Percentiles rank a stretch among this genome's conserved stretches.
Conservation (phyloP, 2,888 invertebrate genomes). For the Xylota segnis region DNA sequence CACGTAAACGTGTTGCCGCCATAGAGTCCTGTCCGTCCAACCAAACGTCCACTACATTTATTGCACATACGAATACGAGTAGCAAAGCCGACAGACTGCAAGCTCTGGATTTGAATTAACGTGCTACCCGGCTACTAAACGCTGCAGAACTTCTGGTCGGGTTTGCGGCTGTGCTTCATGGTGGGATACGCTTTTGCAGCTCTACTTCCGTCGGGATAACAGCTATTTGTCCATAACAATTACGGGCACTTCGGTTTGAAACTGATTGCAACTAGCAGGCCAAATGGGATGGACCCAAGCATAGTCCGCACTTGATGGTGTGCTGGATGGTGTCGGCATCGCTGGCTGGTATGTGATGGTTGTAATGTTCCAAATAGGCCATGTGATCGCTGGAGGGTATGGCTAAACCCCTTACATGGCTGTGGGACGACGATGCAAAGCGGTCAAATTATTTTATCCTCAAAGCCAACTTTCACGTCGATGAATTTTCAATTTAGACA, state of each 20-base stretch:
- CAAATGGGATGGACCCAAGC: constrained; percentile 25
- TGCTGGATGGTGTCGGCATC: constrained; percentile 7
- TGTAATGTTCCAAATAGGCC: constrained; percentile 19
- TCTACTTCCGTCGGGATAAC: constrained; percentile 36
- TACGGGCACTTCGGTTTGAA: constrained; percentile 64
- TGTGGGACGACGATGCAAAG: constrained; percentile 23
- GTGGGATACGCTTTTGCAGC: constrained; percentile 29
- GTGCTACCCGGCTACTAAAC: constrained; percentile 37
- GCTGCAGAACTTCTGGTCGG: constrained; percentile 48
- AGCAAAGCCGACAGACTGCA: constrained; percentile 19
- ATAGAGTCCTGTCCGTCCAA: constrained; percentile 1
- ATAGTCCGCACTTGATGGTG: background rate
- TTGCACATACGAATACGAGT: constrained; percentile 16
- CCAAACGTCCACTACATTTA: constrained; percentile 35
- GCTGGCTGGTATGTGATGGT: background rate
- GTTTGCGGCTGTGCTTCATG: constrained; percentile 38
- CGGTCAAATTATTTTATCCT: constrained; percentile 62
- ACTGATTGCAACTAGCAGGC: constrained; percentile 66
- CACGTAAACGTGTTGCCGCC: constrained; percentile 22
- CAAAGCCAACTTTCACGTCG: constrained; percentile 64
- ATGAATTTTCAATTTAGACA: constrained; percentile 71
- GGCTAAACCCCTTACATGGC: constrained; percentile 40
- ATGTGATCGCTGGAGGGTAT: constrained; percentile 10
- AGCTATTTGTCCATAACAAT: constrained; percentile 69
- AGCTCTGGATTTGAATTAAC: constrained; percentile 63